A percentile compares a stretch with the other conserved stretches of the same genome.
phyloP scores from a whole-genome alignment of 2,113 vertebrate genomes.

The Arenaria interpres region DNA sequence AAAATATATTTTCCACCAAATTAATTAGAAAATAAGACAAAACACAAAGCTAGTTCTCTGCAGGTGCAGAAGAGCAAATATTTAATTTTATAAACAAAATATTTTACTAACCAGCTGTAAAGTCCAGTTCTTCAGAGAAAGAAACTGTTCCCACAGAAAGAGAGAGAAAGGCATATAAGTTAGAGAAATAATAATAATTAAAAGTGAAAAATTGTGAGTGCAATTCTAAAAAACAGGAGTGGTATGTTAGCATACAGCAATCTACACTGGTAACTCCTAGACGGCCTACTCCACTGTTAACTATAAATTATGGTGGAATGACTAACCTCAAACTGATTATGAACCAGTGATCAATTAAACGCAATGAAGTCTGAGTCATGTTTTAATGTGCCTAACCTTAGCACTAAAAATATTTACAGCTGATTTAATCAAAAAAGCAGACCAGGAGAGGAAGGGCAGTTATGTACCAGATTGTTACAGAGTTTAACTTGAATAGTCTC shows the following conservation, averaged over 20 bases:
- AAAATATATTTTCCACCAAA: background rate
- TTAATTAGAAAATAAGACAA: background rate
- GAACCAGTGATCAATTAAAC: background rate
- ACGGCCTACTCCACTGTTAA: background rate
- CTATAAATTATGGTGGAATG: background rate
- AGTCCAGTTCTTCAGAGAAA: conserved; percentile 94
- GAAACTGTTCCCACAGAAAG: conserved; percentile 81
- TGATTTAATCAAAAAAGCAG: background rate
- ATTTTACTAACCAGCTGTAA: conserved; percentile 89
- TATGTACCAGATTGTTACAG: fast-evolving
- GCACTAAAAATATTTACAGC: background rate
- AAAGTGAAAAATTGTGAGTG: background rate
- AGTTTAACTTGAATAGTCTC: background rate
- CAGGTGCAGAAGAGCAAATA: background rate
- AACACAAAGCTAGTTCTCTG: background rate
- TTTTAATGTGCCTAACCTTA: background rate
- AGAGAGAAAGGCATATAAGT: background rate
- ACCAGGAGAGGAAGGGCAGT: background rate
- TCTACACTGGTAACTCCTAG: background rate
- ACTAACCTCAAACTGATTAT: background rate
- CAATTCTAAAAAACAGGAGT: background rate
- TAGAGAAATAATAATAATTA: background rate
- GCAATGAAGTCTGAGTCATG: background rate
- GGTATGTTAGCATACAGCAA: background rate
- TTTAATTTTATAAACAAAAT: background rate